These are phyloP conservation scores for Lonchura striata DNA, from an alignment of 2,113 vertebrate genomes.

Conservation along the genomic window DNA sequence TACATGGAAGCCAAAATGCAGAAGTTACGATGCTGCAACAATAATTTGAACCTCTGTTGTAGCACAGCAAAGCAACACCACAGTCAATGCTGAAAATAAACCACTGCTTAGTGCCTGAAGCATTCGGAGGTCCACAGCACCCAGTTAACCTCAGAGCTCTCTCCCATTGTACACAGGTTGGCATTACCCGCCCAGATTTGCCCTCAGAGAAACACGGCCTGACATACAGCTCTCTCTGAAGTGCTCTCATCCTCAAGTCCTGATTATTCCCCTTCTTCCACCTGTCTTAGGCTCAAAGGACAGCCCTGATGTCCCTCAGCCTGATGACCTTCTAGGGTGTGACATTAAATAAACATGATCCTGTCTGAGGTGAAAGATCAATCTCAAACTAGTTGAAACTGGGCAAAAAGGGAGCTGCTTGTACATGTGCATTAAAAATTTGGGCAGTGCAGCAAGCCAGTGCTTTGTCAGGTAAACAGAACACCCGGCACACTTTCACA, in stretches of 20 bases:
- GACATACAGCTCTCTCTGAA: not conserved
- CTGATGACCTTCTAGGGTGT: not conserved
- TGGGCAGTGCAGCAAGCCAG: not conserved
- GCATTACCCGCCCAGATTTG: not conserved
- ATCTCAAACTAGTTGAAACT: not conserved
- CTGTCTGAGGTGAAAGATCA: not conserved
- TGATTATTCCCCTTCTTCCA: not conserved
- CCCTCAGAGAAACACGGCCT: not conserved
- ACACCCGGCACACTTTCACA: not conserved
- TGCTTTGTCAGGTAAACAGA: not conserved
- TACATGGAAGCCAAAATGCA: not conserved
- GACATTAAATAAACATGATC: not conserved
- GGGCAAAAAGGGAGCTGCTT: not conserved
- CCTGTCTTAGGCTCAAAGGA: not conserved
- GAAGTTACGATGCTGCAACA: not conserved
- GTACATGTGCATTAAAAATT: not conserved
- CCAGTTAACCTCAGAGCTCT: not conserved
- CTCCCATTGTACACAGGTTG: not conserved
- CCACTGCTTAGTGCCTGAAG: not conserved
- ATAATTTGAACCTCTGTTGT: accelerated
- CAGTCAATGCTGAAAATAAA: not conserved
- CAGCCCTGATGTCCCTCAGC: not conserved
- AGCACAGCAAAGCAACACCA: not conserved
- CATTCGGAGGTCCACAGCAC: not conserved
- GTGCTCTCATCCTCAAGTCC: not conserved